Evolutionary conservation across 2,797 vertebrate genomes (phyloP), one percentile per base, ranked within the genome.

Genomic region (Enteromius treurensis): DNA sequence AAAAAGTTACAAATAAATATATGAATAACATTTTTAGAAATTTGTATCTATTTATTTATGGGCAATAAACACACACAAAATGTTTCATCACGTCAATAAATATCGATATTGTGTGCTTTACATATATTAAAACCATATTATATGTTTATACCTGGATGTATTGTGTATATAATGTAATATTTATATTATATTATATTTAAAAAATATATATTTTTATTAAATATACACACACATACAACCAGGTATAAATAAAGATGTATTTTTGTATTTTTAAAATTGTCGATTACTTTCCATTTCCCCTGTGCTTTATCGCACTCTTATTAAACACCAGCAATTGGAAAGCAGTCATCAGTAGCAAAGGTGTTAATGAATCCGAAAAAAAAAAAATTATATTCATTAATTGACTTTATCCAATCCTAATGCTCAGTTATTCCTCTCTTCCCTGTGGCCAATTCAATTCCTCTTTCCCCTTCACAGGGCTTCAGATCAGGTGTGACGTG

Each of bases 381-480:
- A 49, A 51, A 55, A 55, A 79, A 70, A 82, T 1, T 1, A 79
- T 85, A 70, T 78, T 69, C 58, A 32, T 65, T 71, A 58, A 65
- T 71, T 85, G 55, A 37, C 26, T 15, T 82, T 26, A 53, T 73
- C 74, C 23, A 51, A 49, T 71, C 68, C n/a, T 32, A 42, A 64
- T 29, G 34, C 58, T 71, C 62, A 23, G 32, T 65, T 26, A 19
- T 34, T 82, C 47, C 65, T 73, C 34, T 77, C 45, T 60, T 73
- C 34, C 60, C 34, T 26, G 40, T 23, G 15, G 29, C 26, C 60
- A 10, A 32, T 34, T 68, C 34, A 32, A 10, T 51, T 62, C 47
- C 79, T 86, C 88, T 87, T 89, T 91, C 86, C 84, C 84, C 86
- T 90, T 85, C 83, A 76, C 5, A 60, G 89, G 90, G 85, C 83